Conservation (phyloP, 2,888 invertebrate genomes). For the Xestobium rufovillosum region DNA sequence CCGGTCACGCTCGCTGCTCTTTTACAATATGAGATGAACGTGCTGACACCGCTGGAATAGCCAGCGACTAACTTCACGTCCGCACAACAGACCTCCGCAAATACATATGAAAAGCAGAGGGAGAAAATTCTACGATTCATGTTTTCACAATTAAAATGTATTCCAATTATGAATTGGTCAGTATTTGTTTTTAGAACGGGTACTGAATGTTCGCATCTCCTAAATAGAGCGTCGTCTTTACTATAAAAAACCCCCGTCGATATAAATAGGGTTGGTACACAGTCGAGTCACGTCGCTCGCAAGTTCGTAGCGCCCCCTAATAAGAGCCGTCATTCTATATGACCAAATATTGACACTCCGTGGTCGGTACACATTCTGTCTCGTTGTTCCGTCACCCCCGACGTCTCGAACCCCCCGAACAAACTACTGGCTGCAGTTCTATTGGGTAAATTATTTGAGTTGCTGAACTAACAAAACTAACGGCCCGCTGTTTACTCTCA, state of each 20-base stretch:
- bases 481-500: slow-evolving; percentile 40
- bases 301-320: slow-evolving; percentile 28
- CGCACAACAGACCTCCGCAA: no score
- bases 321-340: slow-evolving; percentile 40
- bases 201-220: no score
- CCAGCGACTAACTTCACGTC: no score
- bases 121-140: no score
- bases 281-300: slow-evolving; percentile 27
- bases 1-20: slow-evolving; percentile 24
- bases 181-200: no score
- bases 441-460: slow-evolving; percentile 46
- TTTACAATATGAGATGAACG: slow-evolving; percentile 23
- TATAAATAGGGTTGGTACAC: no score
- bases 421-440: slow-evolving; percentile 42
- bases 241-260: no score
- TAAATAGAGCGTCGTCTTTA: no score
- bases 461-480: slow-evolving; percentile 46
- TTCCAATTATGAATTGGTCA: no score
- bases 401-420: slow-evolving; percentile 24
- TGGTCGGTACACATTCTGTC: slow-evolving; percentile 38
- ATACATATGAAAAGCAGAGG: no score
- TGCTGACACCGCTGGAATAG: no score
- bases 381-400: slow-evolving; percentile 25
- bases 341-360: slow-evolving; percentile 42
- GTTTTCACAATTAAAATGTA: no score